These are phyloP conservation scores for Aphelinus atriplicis DNA, from an alignment of 1,140 invertebrate genomes.

Conservation along the genomic window DNA sequence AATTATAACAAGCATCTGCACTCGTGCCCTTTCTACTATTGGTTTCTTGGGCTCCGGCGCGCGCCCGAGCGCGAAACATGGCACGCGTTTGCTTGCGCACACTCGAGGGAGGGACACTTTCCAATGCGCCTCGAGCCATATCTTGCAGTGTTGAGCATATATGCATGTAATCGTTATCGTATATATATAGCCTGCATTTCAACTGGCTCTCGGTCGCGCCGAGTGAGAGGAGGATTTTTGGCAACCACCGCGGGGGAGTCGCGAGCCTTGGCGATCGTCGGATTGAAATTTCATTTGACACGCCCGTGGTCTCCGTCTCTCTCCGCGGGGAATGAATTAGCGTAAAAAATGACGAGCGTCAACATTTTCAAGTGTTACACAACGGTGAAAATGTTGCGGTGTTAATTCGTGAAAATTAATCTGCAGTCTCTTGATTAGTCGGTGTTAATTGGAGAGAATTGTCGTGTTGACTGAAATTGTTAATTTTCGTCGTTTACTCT, in stretches of 20 bases:
- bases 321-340: too few species aligned
- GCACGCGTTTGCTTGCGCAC: too few species aligned
- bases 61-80: neutral
- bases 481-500: too few species aligned
- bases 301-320: too few species aligned
- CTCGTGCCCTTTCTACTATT: constrained; percentile 27
- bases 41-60: neutral
- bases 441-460: too few species aligned
- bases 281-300: too few species aligned
- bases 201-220: neutral
- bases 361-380: too few species aligned
- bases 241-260: neutral
- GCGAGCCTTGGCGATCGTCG: neutral
- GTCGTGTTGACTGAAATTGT: too few species aligned
- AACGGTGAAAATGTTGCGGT: too few species aligned
- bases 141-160: neutral
- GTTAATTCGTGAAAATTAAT: too few species aligned
- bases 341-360: too few species aligned
- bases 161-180: neutral
- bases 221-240: neutral
- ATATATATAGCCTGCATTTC: neutral
- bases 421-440: too few species aligned
- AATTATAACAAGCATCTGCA: constrained; percentile 6
- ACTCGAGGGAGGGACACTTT: constrained; percentile 2
- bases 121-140: constrained; percentile 25